These are phyloP conservation scores for Clistopyga incitator DNA, from an alignment of 2,888 invertebrate species.

Conservation along the genomic window DNA sequence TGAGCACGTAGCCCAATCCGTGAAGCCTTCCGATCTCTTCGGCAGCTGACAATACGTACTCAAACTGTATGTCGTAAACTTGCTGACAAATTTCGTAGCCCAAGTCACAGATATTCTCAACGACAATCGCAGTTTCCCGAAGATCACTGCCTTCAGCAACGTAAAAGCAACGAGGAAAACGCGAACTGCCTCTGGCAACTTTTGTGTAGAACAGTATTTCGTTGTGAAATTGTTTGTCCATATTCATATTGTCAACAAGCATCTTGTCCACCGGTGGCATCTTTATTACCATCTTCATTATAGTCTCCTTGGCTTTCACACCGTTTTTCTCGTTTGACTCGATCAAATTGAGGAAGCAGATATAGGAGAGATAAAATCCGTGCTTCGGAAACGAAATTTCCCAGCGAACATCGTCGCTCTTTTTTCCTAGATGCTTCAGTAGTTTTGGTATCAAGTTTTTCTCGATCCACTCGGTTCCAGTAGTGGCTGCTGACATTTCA, in stretches of 20 bases:
- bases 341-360: slow-evolving; percentile 69
- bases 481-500: slow-evolving; percentile 20
- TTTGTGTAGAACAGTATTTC: slow-evolving; percentile 78
- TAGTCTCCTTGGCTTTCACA: neutral
- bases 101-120: slow-evolving; percentile 72
- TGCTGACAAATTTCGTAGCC: slow-evolving; percentile 71
- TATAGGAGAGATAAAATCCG: slow-evolving; percentile 69
- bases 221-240: slow-evolving; percentile 74
- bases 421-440: slow-evolving; percentile 43
- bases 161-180: slow-evolving; percentile 65
- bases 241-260: accelerated
- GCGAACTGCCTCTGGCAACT: slow-evolving; percentile 56
- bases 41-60: slow-evolving; percentile 75
- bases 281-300: slow-evolving; percentile 70
- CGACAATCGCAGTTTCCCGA: slow-evolving; percentile 69
- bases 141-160: slow-evolving; percentile 53
- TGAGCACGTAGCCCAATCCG: slow-evolving; percentile 75
- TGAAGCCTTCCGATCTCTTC: slow-evolving; percentile 78
- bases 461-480: slow-evolving; percentile 62
- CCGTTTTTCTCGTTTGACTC: neutral
- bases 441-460: slow-evolving; percentile 64
- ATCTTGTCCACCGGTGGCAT: neutral
- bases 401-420: slow-evolving; percentile 57
- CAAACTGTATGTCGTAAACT: slow-evolving; percentile 67
- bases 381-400: slow-evolving; percentile 65